Evolutionary conservation across 2,113 vertebrate genomes (phyloP).

Genomic region (Casuarius casuarius): DNA sequence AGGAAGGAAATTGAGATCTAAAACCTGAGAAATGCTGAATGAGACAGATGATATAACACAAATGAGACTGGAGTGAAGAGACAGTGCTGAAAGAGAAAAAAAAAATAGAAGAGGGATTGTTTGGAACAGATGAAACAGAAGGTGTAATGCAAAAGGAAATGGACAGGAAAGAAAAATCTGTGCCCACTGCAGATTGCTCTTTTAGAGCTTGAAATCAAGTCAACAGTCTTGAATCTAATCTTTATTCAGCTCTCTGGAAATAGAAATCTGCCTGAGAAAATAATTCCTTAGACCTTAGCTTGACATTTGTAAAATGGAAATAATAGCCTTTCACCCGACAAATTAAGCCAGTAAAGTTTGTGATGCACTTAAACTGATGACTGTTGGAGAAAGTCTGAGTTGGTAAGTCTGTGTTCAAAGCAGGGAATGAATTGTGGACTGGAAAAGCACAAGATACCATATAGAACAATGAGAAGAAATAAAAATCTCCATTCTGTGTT

Average conservation of each 20-base stretch:
- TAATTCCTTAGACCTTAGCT: background rate
- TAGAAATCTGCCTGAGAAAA: background rate
- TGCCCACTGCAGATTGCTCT: background rate
- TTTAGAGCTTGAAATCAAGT: background rate
- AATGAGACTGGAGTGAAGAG: background rate
- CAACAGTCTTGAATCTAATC: background rate
- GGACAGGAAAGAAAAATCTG: background rate
- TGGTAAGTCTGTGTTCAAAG: background rate
- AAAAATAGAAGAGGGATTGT: background rate
- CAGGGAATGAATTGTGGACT: background rate
- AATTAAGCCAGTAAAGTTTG: constrained; percentile 11
- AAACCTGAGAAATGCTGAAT: background rate
- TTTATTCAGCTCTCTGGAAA: background rate
- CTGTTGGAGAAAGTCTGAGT: background rate
- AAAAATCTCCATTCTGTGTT: background rate
- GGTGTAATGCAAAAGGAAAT: background rate
- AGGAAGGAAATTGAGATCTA: background rate
- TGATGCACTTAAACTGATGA: background rate
- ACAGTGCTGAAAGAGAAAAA: background rate
- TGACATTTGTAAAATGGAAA: background rate
- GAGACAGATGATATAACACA: background rate
- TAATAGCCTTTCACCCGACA: background rate
- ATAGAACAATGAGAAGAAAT: background rate
- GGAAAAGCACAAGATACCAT: background rate
- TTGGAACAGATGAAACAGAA: background rate